Percentiles rank a stretch among this genome's conserved stretches.
Conservation (phyloP, 2,888 invertebrate genomes). For the Nomada goodeniana region DNA sequence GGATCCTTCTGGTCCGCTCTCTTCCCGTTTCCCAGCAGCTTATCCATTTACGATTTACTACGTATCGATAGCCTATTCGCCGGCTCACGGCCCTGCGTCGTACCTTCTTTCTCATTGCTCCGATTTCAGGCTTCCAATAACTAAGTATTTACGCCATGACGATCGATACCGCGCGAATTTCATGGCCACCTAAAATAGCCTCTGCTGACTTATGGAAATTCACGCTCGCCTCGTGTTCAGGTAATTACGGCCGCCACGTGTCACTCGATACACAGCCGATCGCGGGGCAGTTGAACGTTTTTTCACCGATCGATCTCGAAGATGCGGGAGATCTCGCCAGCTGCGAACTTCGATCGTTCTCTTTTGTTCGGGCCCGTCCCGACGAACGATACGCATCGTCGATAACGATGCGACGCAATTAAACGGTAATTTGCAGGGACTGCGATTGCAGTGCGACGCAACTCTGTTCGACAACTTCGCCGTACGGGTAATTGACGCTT, state of each 20-base stretch:
- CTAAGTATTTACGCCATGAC: constrained; percentile 53
- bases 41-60: constrained; percentile 33
- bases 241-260: constrained; percentile 12
- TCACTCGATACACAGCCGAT: neutral
- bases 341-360: neutral
- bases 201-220: constrained; percentile 53
- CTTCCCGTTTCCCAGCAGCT: neutral
- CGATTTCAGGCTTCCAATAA: constrained; percentile 44
- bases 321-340: too few species aligned
- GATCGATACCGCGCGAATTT: constrained; percentile 59
- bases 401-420: neutral
- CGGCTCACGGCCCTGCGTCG: constrained; percentile 30
- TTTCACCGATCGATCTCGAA: neutral
- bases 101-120: constrained; percentile 30
- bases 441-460: neutral
- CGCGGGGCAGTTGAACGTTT: neutral
- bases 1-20: neutral
- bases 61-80: constrained; percentile 30
- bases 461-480: too few species aligned
- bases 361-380: neutral
- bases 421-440: neutral
- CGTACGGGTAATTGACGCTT: neutral
- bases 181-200: constrained; percentile 50
- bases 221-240: neutral
- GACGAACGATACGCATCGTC: neutral